Evolutionary conservation across 2,113 vertebrate species (phyloP).

Genomic region (Brachyhypopomus gauderio): DNA sequence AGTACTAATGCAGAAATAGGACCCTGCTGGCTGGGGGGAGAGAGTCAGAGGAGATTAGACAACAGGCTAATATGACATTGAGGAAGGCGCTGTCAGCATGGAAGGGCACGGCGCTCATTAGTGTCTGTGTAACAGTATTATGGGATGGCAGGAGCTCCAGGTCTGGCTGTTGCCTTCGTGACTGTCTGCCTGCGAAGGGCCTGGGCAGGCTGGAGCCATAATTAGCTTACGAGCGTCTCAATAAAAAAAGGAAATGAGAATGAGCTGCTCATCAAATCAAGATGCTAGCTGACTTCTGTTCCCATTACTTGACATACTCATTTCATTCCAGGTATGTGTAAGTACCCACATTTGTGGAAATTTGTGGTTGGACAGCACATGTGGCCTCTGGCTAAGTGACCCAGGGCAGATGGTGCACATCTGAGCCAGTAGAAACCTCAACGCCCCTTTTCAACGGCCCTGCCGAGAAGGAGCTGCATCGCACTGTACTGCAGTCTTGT

Average conservation of each 20-base stretch:
- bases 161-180: conserved; percentile 8
- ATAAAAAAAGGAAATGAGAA: neutral
- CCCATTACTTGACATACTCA: neutral
- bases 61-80: conserved; percentile 51
- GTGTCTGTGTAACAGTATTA: conserved; percentile 37
- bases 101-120: conserved; percentile 45
- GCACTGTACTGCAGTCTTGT: neutral
- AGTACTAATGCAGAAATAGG: conserved; percentile 29
- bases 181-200: neutral
- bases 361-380: conserved; percentile 31
- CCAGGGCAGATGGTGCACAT: conserved; percentile 51
- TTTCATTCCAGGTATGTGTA: conserved; percentile 12
- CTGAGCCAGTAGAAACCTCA: conserved; percentile 21
- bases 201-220: neutral
- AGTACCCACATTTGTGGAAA: conserved; percentile 13
- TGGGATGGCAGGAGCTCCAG: conserved; percentile 30
- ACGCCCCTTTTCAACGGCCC: conserved; percentile 25
- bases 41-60: conserved; percentile 51
- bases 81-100: conserved; percentile 43
- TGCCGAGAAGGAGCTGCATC: conserved; percentile 10
- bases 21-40: conserved; percentile 27
- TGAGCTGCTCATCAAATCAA: neutral
- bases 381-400: conserved; percentile 37
- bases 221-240: neutral
- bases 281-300: neutral